Evolutionary conservation across 2,888 invertebrate species (phyloP), one percentile per base, ranked within the genome.

Genomic region (Himalopsyche anomala): DNA sequence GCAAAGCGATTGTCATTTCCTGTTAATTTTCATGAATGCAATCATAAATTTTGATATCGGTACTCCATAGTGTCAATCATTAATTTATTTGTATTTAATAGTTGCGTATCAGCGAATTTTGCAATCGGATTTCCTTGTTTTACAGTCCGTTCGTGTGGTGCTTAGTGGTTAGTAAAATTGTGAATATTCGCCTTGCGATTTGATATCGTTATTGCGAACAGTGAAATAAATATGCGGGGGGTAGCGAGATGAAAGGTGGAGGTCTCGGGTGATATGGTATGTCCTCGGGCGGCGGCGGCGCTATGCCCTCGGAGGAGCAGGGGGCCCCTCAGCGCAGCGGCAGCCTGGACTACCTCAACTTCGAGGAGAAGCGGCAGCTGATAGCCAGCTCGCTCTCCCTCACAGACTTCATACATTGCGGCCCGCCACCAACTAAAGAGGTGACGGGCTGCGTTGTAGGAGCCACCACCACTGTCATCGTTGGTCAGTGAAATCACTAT

Each of bases 341-440:
- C 92, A 97, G 97, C 91, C 94, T 97, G 93, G 97, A 97, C 94
- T 96, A 97, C 93, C 94, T 98, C 86, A 97, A 98, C 93, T 98
- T 98, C 91, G 97, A 97, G 92, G 97, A 98, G 94, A 97, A 97
- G 91, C 94, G 97, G 90, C 97, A 97, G 92, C 93, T 98, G 90
- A 98, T 98, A 89, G 97, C 97, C 81, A 97, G 97, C 89, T 97
- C 97, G 83, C 92, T 98, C 91, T 97, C 97, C 89, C 93, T 98
- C 88, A 97, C 97, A 89, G 97, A 97, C 92, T 97, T 97, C 90
- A 92, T 96, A 89, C 96, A 96, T 89, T 95, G 95, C 90, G 95
- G 95, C 89, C 95, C 95, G 95, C 89, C 95, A 95, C 85, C 81
- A 36, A 80, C 51, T 54, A 87, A 87, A 90, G 93, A 93, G 89